Conservation (phyloP, 2,113 vertebrate genomes). For the Serinus canaria region DNA sequence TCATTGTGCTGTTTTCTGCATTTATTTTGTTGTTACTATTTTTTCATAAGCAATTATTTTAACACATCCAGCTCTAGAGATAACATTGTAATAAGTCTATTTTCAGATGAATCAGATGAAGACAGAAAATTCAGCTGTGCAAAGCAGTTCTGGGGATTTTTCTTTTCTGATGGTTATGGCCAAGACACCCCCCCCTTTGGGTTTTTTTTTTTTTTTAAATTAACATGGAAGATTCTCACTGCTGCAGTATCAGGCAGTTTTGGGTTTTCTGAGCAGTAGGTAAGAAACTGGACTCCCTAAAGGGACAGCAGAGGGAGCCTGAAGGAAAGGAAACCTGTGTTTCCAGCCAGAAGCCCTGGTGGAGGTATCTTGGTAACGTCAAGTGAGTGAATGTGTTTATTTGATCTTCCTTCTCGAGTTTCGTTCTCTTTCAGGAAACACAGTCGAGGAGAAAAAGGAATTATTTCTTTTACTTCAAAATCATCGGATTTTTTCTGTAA, state of each 20-base stretch:
- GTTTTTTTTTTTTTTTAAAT: not conserved
- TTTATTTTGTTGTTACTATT: not conserved
- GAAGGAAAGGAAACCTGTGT: not conserved
- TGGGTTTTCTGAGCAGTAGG: not conserved
- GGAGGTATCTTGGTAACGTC: not conserved
- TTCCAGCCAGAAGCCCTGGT: not conserved
- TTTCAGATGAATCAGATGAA: not conserved
- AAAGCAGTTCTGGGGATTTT: not conserved
- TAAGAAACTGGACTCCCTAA: not conserved
- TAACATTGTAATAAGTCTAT: not conserved
- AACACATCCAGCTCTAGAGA: not conserved
- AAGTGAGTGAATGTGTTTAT: not conserved
- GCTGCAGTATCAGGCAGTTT: not conserved
- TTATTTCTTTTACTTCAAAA: not conserved
- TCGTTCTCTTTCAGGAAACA: not conserved
- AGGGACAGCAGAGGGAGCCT: conserved; percentile 32
- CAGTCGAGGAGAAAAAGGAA: not conserved
- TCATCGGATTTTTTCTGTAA: not conserved
- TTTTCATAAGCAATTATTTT: not conserved
- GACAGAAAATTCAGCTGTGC: not conserved
- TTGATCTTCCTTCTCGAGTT: not conserved
- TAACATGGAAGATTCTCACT: not conserved
- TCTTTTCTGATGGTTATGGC: not conserved
- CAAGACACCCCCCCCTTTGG: not conserved
- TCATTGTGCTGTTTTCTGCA: not conserved